Base-by-base conservation (phyloP, 2,113 vertebrate species). In the Piaya cayana region DNA sequence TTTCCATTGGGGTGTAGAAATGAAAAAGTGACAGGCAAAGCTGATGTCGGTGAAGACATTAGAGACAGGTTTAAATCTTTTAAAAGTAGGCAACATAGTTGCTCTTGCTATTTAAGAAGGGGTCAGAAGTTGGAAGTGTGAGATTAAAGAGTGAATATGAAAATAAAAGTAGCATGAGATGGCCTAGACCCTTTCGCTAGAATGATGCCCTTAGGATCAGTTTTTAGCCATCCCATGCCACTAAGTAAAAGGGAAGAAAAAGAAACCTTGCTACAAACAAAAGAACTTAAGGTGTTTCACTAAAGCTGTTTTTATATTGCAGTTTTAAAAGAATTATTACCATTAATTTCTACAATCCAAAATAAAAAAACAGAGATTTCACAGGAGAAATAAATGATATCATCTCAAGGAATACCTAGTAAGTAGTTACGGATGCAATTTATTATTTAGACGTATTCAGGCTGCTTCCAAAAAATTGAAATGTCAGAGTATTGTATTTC, bases 1-100 rank as follows among this genome's bases (percentile, higher is more conserved):
- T 98, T 98, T 97, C 96, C 93, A 87, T 82, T 97, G 96, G 97
- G 96, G 80, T 97, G 95, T 98, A 98, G 97, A 96, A 97, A 94
- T 95, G 87, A 96, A 91, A 97, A 97, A 93, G 95, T 95, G 91
- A 93, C 94, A 97, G 95, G 97, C 91, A 97, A 95, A 95, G 88
- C 69, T 96, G 92, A 95, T 94, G 95, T 98, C 97, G 92, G 78
- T 82, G 67, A 97, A 97, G 97, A 93, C 93, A 96, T 96, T 84
- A 97, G 96, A 95, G 92, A 97, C 84, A 93, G 90, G 95, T 83
- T 96, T 90, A 95, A 96, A 84, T 83, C 65, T 93, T 93, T 63
- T 93, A 88, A 96, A 94, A 94, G 37, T 87, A 97, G 97, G 93
- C 95, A 97, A 93, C 94, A 80, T 96, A 52, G 85, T 96, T 96